Base-by-base conservation (phyloP, 1,140 invertebrate genomes). In the Tetramorium simillimum region DNA sequence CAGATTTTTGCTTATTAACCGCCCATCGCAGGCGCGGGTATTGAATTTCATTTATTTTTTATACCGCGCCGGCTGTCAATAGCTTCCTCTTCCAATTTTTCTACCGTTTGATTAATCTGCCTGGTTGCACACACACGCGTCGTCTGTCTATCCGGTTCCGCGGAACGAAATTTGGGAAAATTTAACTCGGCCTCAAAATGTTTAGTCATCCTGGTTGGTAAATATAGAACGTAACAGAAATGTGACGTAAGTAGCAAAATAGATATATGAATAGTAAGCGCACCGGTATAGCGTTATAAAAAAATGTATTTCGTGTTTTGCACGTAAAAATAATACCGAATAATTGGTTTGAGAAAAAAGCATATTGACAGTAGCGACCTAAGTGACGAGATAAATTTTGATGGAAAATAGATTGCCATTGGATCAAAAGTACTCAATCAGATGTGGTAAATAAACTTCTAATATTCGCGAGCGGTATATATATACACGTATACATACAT, bases 31-130 rank as follows among this genome's bases (percentile, higher is more conserved):
- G 67, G 58, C 80, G 62, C 70, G 76, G 58, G 89, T 89, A 92
- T 92, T 91, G 89, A 90, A 92, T 93, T 93, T 93, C 85, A 92
- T 94, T 93, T 92, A 93, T 94, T 92, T 93, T 93, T 92, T 91
- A 91, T 91, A 91, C 86, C 88, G 86, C 76, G 77, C 88, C 84
- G 62, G 87, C 92, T 93, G 90, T 93, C 93, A 92, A 94, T 94
- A 92, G 91, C 92, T 93, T 92, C 90, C 92, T 90, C 92, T 88
- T 92, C 80, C 92, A 93, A 93, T 94, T 94, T 93, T 93, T 93
- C 91, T 90, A 87, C 78, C 88, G 86, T 91, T 93, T 93, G 93
- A 94, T 93, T 93, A 93, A 93, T 93, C 89, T 85, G 82, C 81
- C 73, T 82, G 63, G 86, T 77, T 63, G 24, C 62, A 72, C 69